These are phyloP conservation scores for Athalia rosae DNA, from an alignment of 2,888 invertebrate genomes.

Conservation along the genomic window DNA sequence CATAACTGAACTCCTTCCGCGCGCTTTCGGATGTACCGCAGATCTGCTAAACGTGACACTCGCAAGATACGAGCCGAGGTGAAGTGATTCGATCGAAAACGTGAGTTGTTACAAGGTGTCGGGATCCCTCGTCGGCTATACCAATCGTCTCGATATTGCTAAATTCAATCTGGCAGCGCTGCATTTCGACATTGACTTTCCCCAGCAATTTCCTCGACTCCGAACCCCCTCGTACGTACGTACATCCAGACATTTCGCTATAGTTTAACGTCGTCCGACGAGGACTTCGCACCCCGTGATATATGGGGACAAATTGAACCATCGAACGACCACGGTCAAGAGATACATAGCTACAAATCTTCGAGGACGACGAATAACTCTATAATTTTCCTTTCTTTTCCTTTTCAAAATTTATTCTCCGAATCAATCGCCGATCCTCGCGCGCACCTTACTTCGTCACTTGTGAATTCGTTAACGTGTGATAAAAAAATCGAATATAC, in stretches of 20 bases:
- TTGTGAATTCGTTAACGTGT: not conserved
- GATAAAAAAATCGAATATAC: not conserved
- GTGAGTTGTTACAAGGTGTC: conserved; percentile 34
- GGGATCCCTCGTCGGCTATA: conserved; percentile 39
- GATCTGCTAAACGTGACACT: conserved; percentile 30
- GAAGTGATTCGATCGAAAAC: conserved; percentile 36
- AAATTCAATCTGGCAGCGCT: conserved; percentile 39
- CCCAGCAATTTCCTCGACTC: conserved; percentile 28
- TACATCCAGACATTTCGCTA: conserved; percentile 11
- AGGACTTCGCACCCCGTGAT: conserved; percentile 15
- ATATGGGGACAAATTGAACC: conserved; percentile 35
- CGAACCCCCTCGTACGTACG: not conserved
- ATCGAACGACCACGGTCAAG: conserved; percentile 3
- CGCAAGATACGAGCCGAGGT: conserved; percentile 25
- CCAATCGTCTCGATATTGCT: conserved; percentile 33
- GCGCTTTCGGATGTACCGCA: not conserved
- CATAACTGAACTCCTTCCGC: not conserved
- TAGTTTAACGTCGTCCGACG: not conserved
- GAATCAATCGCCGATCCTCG: not conserved
- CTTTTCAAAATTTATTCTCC: not conserved
- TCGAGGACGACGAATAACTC: not conserved
- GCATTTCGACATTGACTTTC: conserved; percentile 42
- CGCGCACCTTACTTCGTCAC: not conserved
- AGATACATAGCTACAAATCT: conserved; percentile 9
- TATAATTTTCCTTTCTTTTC: not conserved